Evolutionary conservation across 2,797 vertebrate species (phyloP).

Genomic region (Sternarchorhynchus goeldii): DNA sequence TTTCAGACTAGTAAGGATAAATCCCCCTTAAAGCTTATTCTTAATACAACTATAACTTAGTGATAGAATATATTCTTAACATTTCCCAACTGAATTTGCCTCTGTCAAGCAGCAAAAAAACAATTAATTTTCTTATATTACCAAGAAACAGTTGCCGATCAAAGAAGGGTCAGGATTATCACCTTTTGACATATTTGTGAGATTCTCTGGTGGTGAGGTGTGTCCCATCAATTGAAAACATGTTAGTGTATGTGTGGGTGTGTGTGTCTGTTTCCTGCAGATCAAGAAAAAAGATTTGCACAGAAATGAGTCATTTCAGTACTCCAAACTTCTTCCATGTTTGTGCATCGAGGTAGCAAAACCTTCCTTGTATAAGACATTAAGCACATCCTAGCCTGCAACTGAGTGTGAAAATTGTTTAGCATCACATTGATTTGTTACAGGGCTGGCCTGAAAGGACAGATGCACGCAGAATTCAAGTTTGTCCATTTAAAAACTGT

Average conservation of each 20-base stretch:
- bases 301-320: constrained; percentile 59
- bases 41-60: neutral
- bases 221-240: neutral
- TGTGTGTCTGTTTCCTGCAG: constrained; percentile 61
- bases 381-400: neutral
- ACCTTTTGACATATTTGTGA: neutral
- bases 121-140: neutral
- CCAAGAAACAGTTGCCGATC: neutral
- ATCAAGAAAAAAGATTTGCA: constrained; percentile 65
- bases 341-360: constrained; percentile 77
- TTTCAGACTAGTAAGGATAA: constrained; percentile 64
- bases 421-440: constrained; percentile 33
- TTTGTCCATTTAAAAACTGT: constrained; percentile 78
- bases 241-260: neutral
- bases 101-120: neutral
- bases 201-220: neutral
- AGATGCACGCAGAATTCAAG: constrained; percentile 73
- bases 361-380: neutral
- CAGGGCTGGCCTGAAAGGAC: constrained; percentile 75
- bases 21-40: neutral
- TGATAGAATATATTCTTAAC: too few relatives aligned
- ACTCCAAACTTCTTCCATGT: constrained; percentile 64
- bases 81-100: too few relatives aligned
- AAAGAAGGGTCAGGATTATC: neutral
- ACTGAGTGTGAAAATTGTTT: neutral